A percentile compares a stretch with the other conserved stretches of the same genome.
Evolutionary conservation across 2,888 invertebrate species (phyloP).

Genomic region (Drosophila sordidula): DNA sequence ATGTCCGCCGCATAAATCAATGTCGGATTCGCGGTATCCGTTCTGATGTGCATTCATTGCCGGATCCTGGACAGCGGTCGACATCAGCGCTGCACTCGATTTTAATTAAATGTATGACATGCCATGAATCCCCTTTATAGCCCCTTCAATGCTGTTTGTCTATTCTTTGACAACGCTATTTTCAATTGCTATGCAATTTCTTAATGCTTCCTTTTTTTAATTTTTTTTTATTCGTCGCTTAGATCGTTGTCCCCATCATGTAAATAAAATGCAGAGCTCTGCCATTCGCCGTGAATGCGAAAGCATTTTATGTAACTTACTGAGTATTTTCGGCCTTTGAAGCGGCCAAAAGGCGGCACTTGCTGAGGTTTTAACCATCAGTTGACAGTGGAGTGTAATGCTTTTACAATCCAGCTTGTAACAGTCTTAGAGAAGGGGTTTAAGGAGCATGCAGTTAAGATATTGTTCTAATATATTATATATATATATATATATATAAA

Average conservation of each 20-base stretch:
- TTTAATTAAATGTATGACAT: conserved; percentile 73
- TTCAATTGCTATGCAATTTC: conserved; percentile 76
- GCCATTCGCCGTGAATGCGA: conserved; percentile 70
- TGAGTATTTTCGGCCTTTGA: conserved; percentile 67
- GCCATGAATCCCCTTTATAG: neutral
- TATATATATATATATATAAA: no score
- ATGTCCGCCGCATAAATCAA: conserved; percentile 64
- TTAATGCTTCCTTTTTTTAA: conserved; percentile 57
- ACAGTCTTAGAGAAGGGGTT: neutral
- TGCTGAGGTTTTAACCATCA: conserved; percentile 6
- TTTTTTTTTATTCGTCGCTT: conserved; percentile 26
- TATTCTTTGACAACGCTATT: conserved; percentile 55
- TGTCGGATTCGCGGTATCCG: conserved; percentile 46
- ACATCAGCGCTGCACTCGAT: conserved; percentile 72
- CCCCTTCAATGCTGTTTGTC: neutral
- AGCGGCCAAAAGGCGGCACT: conserved; percentile 43
- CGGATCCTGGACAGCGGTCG: conserved; percentile 29
- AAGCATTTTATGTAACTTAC: conserved; percentile 71
- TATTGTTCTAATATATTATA: no score
- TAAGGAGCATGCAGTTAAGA: neutral
- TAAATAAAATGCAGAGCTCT: conserved; percentile 73
- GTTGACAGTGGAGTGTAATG: neutral
- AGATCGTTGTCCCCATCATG: conserved; percentile 53
- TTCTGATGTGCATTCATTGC: conserved; percentile 34
- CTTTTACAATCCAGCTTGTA: neutral